phyloP scores from a whole-genome alignment of 1,140 invertebrate species.

The Lamellibrachia luymesi region DNA sequence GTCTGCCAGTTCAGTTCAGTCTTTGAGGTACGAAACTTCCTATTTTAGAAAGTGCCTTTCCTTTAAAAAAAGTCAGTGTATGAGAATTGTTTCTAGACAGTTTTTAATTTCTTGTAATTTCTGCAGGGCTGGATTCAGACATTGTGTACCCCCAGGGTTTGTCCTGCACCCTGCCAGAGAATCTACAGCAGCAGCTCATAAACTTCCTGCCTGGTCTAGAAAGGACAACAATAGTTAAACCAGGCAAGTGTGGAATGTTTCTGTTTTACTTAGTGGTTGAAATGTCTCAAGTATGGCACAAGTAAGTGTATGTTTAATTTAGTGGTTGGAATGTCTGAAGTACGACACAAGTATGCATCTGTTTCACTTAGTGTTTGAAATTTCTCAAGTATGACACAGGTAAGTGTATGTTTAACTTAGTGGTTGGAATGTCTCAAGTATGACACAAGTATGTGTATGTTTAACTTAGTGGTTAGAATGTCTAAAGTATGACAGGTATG shows the following conservation, averaged over 20 bases:
- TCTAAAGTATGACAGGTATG: background rate
- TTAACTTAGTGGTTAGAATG: no score
- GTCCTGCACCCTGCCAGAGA: constrained; percentile 78
- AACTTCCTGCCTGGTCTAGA: constrained; percentile 75
- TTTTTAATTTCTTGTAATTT: background rate
- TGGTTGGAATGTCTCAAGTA: no score
- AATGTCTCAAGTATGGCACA: background rate
- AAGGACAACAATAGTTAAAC: constrained; percentile 69
- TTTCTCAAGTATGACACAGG: no score
- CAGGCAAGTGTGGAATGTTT: constrained; percentile 60
- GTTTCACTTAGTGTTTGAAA: no score
- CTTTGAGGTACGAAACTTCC: no score
- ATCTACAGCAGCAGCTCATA: constrained; percentile 76
- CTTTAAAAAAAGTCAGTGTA: background rate
- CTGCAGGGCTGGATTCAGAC: constrained; percentile 67
- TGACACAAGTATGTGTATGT: no score
- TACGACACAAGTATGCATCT: no score
- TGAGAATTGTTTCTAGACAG: no score
- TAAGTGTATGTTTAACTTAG: no score
- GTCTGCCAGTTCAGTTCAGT: no score
- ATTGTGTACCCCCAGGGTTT: constrained; percentile 87
- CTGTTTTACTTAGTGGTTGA: background rate
- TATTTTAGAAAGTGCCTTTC: no score
- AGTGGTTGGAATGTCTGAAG: no score
- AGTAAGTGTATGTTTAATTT: background rate